These are phyloP conservation scores for Drosophila pachea DNA, from an alignment of 1,140 invertebrate genomes.

Conservation along the genomic window DNA sequence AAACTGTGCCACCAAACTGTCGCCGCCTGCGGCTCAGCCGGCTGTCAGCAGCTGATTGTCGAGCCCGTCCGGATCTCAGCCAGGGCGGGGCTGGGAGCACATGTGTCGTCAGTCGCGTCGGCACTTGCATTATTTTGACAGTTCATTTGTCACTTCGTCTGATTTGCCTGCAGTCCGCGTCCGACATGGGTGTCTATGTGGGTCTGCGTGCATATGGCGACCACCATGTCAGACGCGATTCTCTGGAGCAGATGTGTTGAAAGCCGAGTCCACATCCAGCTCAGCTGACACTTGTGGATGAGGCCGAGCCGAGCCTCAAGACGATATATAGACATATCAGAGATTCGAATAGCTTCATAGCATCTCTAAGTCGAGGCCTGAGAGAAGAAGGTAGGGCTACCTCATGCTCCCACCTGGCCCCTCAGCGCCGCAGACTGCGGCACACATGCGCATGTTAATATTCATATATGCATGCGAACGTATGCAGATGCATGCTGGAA, in stretches of 20 bases:
- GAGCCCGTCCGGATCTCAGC: conserved; percentile 26
- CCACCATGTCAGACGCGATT: conserved; percentile 27
- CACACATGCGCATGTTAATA: conserved; percentile 1
- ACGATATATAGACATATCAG: too few relatives aligned
- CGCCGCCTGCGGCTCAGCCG: conserved; percentile 57
- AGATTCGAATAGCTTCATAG: too few relatives aligned
- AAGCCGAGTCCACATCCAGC: conserved; percentile 39
- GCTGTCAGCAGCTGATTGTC: conserved; percentile 60
- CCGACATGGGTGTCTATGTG: not conserved
- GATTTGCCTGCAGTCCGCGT: conserved; percentile 56
- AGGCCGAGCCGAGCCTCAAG: not conserved
- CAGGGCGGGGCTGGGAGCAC: conserved; percentile 21
- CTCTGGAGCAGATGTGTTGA: conserved; percentile 43
- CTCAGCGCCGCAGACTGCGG: too few relatives aligned
- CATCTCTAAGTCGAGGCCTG: too few relatives aligned
- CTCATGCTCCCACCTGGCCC: too few relatives aligned
- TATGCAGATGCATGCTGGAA: conserved; percentile 41
- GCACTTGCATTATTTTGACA: conserved; percentile 70
- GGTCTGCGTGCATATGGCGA: conserved; percentile 34
- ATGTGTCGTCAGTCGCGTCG: conserved; percentile 45
- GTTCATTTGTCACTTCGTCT: conserved; percentile 71
- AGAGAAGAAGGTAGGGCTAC: too few relatives aligned
- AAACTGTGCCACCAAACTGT: conserved; percentile 33
- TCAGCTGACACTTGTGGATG: conserved; percentile 29
- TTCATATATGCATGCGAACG: conserved; percentile 22